Percentiles rank a stretch among this genome's conserved stretches.
These are phyloP conservation scores for Dryoscopus gambensis DNA, from an alignment of 2,113 vertebrate species.

Conservation along the genomic window DNA sequence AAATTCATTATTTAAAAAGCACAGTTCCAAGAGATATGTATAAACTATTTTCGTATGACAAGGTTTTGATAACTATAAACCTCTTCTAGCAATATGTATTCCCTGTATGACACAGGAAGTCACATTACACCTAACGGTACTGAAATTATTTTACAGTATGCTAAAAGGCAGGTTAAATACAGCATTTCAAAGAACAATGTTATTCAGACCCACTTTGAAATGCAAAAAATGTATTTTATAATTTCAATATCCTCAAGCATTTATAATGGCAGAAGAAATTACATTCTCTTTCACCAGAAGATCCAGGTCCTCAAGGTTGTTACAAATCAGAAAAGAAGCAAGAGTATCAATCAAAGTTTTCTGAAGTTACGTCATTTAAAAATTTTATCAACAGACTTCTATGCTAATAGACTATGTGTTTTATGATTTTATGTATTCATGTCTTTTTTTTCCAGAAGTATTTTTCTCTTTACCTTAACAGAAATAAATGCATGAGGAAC, in stretches of 20 bases:
- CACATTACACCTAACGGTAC: background rate
- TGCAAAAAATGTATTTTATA: background rate
- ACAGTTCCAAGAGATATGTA: background rate
- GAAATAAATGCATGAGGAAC: background rate
- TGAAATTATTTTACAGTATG: background rate
- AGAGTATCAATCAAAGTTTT: background rate
- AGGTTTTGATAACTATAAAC: background rate
- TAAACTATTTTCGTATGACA: background rate
- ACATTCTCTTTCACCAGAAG: background rate
- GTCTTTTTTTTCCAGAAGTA: background rate
- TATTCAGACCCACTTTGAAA: background rate
- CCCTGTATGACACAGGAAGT: background rate
- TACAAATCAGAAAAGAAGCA: background rate
- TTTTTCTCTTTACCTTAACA: background rate
- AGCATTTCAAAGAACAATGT: background rate
- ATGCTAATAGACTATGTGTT: background rate
- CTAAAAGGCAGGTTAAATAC: background rate
- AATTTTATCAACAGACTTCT: background rate
- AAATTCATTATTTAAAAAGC: background rate
- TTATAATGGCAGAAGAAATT: background rate
- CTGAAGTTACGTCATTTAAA: background rate
- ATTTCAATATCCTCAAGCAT: background rate
- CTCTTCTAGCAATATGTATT: background rate
- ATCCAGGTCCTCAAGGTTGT: background rate
- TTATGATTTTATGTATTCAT: background rate